Base-by-base conservation (phyloP, 2,113 vertebrate species). In the Archilochus colubris region DNA sequence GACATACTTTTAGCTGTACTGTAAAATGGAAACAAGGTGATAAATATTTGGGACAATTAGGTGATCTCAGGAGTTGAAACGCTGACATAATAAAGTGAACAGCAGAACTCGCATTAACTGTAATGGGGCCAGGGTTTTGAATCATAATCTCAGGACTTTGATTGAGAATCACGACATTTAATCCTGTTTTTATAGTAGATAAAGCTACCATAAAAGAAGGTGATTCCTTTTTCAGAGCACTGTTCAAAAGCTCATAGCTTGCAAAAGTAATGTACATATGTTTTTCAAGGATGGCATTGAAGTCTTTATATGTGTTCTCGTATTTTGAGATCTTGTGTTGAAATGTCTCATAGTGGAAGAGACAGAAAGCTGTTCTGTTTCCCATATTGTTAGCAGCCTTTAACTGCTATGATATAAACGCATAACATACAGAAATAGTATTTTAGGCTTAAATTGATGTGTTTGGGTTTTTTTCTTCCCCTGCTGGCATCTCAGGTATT, bases 41-140 rank as follows among this genome's bases (percentile, higher is more conserved):
- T 89, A 89, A 85, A 66, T 40, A 14, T 82, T 76, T 55, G 48
- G 19, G 63, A 77, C 33, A 62, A 79, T 59, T 66, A 62, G 77
- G 27, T 57, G 16, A 80, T 74, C 87, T 86, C 55, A 82, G 68
- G 33, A 92, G 43, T 48, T 90, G 82, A 94, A 94, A 74, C 92
- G 61, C 55, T 91, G 63, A 83, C 82, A 40, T 77, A 10, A 36
- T 83, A 74, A 96, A 92, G 38, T 59, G 46, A 89, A 22, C 36
- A 55, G 64, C 64, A 95, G 76, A 95, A 81, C 53, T 91, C 61
- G 66, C 55, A 73, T 80, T 95, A 92, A 83, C 48, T 74, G 16
- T 63, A 78, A 61, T 57, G 81, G 36, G 62, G 36, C 40, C 21
- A 64, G 21, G 30, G 50, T 7, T 75, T 62, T 84, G 69, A 82